These are phyloP conservation scores for Perca fluviatilis DNA, from an alignment of 2,113 vertebrate genomes.

Conservation along the genomic window DNA sequence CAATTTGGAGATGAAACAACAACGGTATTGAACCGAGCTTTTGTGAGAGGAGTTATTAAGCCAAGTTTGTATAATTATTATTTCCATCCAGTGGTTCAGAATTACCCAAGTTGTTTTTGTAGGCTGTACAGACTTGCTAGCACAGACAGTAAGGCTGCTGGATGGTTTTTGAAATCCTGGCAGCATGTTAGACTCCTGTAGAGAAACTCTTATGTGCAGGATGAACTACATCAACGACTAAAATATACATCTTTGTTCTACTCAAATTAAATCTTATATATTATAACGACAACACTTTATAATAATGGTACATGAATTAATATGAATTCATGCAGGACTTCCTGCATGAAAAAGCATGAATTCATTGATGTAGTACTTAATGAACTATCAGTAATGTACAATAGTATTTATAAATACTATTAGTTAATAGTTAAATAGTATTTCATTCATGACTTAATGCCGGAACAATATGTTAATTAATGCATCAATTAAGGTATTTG, in stretches of 20 bases:
- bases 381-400: no score
- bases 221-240: neutral
- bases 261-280: neutral
- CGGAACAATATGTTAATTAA: no score
- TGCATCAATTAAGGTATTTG: no score
- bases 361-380: no score
- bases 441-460: no score
- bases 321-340: no score
- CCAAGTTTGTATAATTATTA: neutral
- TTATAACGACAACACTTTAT: no score
- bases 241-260: neutral
- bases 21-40: neutral
- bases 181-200: constrained; percentile 8
- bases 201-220: constrained; percentile 23
- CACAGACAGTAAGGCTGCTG: neutral
- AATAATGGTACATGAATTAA: no score
- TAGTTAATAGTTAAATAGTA: no score
- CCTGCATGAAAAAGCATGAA: no score
- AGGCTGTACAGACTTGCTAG: neutral
- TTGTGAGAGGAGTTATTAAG: neutral
- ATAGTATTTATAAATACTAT: no score
- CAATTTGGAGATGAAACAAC: neutral
- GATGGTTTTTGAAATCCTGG: neutral
- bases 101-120: neutral
- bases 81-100: neutral